These are phyloP conservation scores for Embiotoca jacksoni DNA, from an alignment of 2,113 vertebrate species.

Conservation along the genomic window DNA sequence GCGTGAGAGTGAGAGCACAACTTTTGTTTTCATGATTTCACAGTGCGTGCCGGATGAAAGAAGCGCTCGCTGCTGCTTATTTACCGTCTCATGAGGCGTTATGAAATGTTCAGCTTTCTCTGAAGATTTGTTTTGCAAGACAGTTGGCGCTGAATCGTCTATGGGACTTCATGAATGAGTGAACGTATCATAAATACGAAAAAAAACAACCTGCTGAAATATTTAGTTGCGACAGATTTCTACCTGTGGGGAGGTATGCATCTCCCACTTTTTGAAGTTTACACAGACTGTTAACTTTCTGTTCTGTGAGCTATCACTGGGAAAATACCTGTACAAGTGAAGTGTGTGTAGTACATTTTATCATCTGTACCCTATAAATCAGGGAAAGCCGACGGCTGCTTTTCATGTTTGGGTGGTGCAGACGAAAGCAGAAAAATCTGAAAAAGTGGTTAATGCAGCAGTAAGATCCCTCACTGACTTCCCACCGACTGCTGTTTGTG, in stretches of 20 bases:
- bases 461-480: neutral
- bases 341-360: neutral
- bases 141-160: conserved; percentile 62
- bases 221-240: conserved; percentile 63
- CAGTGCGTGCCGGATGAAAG: conserved; percentile 46
- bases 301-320: neutral
- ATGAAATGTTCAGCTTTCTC: conserved; percentile 47
- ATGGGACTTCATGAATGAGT: conserved; percentile 68
- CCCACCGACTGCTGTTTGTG: neutral
- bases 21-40: conserved; percentile 29
- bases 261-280: conserved; percentile 18
- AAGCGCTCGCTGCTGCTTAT: conserved; percentile 17
- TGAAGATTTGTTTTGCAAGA: conserved; percentile 49
- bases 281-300: neutral
- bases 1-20: neutral
- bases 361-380: neutral
- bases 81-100: conserved; percentile 27
- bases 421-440: no score
- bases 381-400: neutral
- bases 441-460: no score
- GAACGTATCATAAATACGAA: conserved; percentile 61
- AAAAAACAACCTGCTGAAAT: conserved; percentile 51
- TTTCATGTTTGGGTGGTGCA: neutral
- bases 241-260: conserved; percentile 7
- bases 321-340: neutral